Conservation (phyloP, 92 coral and sea anemone genomes). For the Parazoanthus atlanticus region DNA sequence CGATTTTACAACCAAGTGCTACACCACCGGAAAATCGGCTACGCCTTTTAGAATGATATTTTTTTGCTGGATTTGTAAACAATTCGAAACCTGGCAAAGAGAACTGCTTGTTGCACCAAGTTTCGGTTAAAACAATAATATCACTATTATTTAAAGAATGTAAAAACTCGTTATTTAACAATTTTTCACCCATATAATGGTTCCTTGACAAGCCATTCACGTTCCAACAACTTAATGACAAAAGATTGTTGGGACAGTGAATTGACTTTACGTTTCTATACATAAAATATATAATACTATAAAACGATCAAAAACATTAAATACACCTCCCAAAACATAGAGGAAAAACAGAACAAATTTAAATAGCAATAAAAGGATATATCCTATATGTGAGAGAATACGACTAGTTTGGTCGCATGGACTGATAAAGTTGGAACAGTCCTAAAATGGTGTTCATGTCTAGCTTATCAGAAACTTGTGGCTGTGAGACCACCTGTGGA, state of each 20-base stretch:
- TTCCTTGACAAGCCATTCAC: constrained; percentile 43
- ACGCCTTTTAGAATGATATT: constrained; percentile 4
- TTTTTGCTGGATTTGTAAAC: constrained; percentile 18
- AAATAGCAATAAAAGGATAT: constrained; percentile 9
- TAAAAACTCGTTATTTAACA: constrained; percentile 34
- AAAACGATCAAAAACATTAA: neutral
- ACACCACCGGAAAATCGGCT: constrained; percentile 53
- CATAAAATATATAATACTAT: neutral
- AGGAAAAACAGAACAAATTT: constrained; percentile 9
- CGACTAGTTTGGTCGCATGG: neutral
- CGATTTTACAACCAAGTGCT: constrained; percentile 18
- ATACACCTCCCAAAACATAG: constrained; percentile 7
- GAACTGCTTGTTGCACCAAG: constrained; percentile 9
- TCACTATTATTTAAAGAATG: neutral
- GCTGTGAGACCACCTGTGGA: neutral
- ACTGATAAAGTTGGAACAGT: constrained; percentile 19
- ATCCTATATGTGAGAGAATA: neutral
- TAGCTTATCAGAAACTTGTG: neutral
- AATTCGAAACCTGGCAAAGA: constrained; percentile 13
- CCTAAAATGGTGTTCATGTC: constrained; percentile 20
- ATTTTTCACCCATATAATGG: constrained; percentile 34
- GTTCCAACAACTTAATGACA: constrained; percentile 45
- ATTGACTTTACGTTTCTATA: neutral
- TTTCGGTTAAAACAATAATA: constrained; percentile 36
- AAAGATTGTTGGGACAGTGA: constrained; percentile 5